Conservation (phyloP, 2,797 vertebrate genomes). For the Lacerta bilineata region DNA sequence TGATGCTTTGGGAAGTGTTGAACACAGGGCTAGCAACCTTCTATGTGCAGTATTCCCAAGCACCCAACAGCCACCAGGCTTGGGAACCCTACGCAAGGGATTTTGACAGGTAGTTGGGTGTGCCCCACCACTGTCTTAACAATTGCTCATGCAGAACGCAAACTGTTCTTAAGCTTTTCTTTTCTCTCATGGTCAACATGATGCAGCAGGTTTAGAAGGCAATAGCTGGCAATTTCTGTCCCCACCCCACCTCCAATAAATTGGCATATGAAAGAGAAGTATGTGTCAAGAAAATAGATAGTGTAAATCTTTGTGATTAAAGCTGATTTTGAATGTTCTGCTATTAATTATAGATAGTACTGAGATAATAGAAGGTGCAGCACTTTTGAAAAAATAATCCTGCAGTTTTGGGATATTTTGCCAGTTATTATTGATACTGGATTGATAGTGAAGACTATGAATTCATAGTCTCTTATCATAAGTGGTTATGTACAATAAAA, state of each 20-base stretch:
- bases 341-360: not conserved
- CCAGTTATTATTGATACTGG: not conserved
- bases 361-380: not conserved
- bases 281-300: not conserved
- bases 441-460: not conserved
- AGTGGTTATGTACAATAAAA: not conserved
- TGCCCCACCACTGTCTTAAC: not conserved
- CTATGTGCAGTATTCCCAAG: too few species aligned
- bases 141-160: not conserved
- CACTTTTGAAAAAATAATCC: not conserved
- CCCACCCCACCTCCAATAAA: not conserved
- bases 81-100: too few species aligned
- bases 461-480: not conserved
- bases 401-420: not conserved
- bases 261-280: not conserved
- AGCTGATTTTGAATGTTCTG: not conserved
- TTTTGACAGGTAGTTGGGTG: too few species aligned
- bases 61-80: too few species aligned
- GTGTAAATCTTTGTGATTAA: not conserved
- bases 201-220: not conserved
- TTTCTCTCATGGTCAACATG: not conserved
- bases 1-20: too few species aligned
- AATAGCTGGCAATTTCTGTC: not conserved
- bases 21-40: too few species aligned
- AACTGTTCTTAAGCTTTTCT: not conserved